Conservation (phyloP, 2,113 vertebrate genomes). For the Argyrosomus japonicus region DNA sequence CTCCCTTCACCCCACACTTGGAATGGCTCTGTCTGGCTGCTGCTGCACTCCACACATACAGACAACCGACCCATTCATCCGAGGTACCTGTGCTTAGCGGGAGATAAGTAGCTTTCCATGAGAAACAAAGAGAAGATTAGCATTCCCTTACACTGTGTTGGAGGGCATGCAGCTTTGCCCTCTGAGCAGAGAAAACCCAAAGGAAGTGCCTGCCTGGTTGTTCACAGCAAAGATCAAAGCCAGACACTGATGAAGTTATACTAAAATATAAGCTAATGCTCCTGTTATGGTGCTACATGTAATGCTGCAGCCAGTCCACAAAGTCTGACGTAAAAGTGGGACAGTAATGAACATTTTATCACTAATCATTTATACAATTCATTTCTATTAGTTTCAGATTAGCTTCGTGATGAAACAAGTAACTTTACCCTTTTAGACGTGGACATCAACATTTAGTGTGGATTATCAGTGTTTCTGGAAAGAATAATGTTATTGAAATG, state of each 20-base stretch:
- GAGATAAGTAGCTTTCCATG: constrained; percentile 88
- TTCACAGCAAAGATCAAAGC: constrained; percentile 67
- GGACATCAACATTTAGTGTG: not conserved
- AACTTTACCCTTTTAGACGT: not conserved
- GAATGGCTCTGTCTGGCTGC: constrained; percentile 84
- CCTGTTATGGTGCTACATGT: not conserved
- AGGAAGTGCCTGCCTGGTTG: constrained; percentile 57
- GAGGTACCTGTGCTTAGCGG: constrained; percentile 83
- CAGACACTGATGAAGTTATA: constrained; percentile 57
- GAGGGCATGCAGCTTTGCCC: constrained; percentile 67
- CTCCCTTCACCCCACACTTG: constrained; percentile 84
- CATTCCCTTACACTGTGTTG: constrained; percentile 86
- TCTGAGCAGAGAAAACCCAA: constrained; percentile 60
- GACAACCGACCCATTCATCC: constrained; percentile 92
- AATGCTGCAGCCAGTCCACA: not conserved
- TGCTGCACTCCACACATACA: constrained; percentile 75
- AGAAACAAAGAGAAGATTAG: constrained; percentile 89
- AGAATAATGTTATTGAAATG: too few species aligned
- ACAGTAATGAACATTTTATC: constrained; percentile 1
- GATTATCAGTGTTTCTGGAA: not conserved
- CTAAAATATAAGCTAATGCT: constrained; percentile 20
- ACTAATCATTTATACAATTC: too few species aligned
- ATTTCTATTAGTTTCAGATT: not conserved
- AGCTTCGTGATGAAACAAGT: not conserved
- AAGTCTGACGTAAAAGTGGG: not conserved